Evolutionary conservation across 2,888 invertebrate species (phyloP).

Genomic region (Rhynchonema sp.): DNA sequence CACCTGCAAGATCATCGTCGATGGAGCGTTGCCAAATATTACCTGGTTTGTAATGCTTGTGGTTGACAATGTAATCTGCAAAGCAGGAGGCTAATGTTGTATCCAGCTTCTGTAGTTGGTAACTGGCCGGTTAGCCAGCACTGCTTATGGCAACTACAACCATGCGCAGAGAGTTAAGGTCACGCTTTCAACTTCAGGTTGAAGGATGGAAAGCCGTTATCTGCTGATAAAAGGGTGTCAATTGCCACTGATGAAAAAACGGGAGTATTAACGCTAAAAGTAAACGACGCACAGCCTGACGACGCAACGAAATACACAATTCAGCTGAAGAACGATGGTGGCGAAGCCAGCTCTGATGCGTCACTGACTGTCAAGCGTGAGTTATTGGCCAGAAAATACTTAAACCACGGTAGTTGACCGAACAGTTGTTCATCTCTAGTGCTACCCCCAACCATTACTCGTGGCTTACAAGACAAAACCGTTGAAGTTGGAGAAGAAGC

Average conservation of each 20-base stretch:
- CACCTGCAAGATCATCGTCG: not conserved
- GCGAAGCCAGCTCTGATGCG: conserved; percentile 20
- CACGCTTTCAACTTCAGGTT: no score
- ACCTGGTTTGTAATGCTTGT: no score
- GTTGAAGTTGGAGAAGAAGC: conserved; percentile 66
- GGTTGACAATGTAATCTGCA: no score
- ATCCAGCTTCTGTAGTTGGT: no score
- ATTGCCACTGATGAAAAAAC: not conserved
- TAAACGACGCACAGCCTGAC: not conserved
- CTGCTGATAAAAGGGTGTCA: not conserved
- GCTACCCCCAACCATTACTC: conserved; percentile 36
- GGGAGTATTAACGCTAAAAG: not conserved
- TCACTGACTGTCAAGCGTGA: conserved; percentile 10
- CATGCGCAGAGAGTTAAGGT: no score
- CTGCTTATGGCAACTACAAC: no score
- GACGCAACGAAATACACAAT: not conserved
- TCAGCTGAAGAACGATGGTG: conserved; percentile 28
- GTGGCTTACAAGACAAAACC: conserved; percentile 43
- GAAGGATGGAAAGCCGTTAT: not conserved
- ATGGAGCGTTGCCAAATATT: not conserved
- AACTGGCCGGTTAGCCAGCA: no score
- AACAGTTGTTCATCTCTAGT: conserved; percentile 2
- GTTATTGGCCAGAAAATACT: no score
- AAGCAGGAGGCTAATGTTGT: no score
- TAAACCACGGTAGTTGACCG: not conserved